Evolutionary conservation across 2,888 invertebrate genomes (phyloP).

Genomic region (Argyresthia albistria): DNA sequence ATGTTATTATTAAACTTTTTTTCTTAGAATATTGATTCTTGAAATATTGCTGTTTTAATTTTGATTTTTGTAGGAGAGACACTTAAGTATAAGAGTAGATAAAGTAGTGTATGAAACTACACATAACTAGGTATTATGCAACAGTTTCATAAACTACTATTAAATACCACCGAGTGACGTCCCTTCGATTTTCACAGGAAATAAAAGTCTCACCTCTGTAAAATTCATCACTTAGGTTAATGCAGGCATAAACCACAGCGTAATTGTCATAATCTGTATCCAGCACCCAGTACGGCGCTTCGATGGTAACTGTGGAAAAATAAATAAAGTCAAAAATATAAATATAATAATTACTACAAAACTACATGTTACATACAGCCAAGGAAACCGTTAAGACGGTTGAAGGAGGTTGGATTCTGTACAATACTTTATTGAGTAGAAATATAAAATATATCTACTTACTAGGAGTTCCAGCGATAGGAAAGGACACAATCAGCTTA

Average conservation of each 20-base stretch:
- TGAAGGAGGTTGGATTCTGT: no score
- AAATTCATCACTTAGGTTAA: conserved; percentile 8
- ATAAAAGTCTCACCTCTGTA: conserved; percentile 10
- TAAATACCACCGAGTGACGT: neutral
- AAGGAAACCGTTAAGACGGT: no score
- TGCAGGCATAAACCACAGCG: conserved; percentile 38
- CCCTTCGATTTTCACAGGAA: neutral
- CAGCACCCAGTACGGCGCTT: conserved; percentile 48
- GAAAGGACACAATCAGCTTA: conserved; percentile 46
- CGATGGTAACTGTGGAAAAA: conserved; percentile 8
- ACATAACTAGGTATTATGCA: no score
- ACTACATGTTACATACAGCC: no score
- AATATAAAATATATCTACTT: conserved; percentile 11
- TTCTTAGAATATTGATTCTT: no score
- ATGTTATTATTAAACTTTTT: no score
- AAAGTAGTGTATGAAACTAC: no score
- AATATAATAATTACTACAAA: no score
- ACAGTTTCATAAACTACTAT: neutral
- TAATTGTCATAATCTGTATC: conserved; percentile 71
- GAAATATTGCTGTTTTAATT: no score
- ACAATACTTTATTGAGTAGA: no score
- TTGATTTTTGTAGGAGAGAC: no score
- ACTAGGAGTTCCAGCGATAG: conserved; percentile 30
- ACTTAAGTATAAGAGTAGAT: no score
- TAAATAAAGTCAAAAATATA: neutral